Conservation (phyloP, 2,797 vertebrate species). For the Philypnodon macrostomus region DNA sequence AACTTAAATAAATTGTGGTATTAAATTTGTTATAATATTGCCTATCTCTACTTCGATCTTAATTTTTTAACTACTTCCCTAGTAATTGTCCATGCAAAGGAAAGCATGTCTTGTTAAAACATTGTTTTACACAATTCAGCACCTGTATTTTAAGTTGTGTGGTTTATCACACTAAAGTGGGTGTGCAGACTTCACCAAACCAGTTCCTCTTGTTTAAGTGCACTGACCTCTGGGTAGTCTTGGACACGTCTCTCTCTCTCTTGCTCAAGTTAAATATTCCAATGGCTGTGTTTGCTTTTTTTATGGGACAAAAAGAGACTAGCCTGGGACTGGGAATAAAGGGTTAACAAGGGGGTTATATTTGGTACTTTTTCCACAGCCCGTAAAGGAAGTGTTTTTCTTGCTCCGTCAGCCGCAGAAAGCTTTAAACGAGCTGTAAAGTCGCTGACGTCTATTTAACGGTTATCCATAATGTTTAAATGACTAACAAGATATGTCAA, state of each 20-base stretch:
- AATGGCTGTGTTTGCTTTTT: slow-evolving; percentile 40
- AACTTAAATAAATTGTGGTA: too few relatives aligned
- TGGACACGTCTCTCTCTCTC: slow-evolving; percentile 30
- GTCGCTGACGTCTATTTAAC: slow-evolving; percentile 31
- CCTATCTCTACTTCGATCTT: too few relatives aligned
- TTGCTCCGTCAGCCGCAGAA: slow-evolving; percentile 35
- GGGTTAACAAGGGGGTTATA: slow-evolving; percentile 28
- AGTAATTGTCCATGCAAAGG: neutral
- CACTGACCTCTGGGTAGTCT: slow-evolving; percentile 20
- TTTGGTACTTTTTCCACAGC: slow-evolving; percentile 42
- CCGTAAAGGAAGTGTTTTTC: slow-evolving; percentile 37
- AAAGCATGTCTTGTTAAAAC: neutral
- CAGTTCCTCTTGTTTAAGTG: slow-evolving; percentile 3
- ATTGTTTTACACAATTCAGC: neutral
- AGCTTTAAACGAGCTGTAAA: slow-evolving; percentile 31
- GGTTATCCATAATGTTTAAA: slow-evolving; percentile 22
- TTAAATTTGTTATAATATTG: too few relatives aligned
- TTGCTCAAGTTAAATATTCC: slow-evolving; percentile 61
- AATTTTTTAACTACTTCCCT: too few relatives aligned
- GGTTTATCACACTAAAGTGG: neutral
- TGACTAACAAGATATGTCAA: slow-evolving; percentile 24
- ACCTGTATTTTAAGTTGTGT: neutral
- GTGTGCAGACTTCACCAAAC: neutral
- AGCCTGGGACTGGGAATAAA: slow-evolving; percentile 19
- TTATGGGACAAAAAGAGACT: slow-evolving; percentile 16